Evolutionary conservation across 2,797 vertebrate genomes (phyloP), one percentile per base, ranked within the genome.

Genomic region (Paratrypauchen microcephalus): DNA sequence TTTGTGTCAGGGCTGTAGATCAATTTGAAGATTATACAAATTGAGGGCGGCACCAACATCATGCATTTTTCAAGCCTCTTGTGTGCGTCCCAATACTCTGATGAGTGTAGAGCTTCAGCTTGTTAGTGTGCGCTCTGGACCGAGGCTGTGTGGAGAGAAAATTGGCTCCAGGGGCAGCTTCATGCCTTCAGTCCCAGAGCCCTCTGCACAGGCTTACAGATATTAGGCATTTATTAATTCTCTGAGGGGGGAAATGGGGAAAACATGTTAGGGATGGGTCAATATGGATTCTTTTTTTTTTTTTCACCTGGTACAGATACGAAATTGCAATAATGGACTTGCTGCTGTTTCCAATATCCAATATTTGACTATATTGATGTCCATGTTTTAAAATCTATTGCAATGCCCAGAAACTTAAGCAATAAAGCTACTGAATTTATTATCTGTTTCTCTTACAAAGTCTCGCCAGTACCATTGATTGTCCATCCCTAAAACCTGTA

Each of bases 91-190:
- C 83, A 89, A 90, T 83, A 88, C 76, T 82, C 77, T 73, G 78
- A 28, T 24, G 73, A 69, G 76, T 83, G 79, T 75, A 87, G 68
- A 79, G 86, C 79, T 80, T 77, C 36, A 71, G 86, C 89, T 88
- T 90, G 91, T 91, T 91, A 89, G 88, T 84, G 85, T 84, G 88
- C 74, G 90, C 87, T 87, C 78, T 86, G 80, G 83, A 90, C 88
- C 86, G 71, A 73, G 84, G 78, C 86, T 83, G 78, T 78, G 75
- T 72, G 76, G 68, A 83, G 83, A 87, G 78, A 75, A 86, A 86
- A 86, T 90, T 88, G 76, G 88, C 81, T 92, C 80, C 75, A 75
- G 72, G 75, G 83, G 80, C 74, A 64, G 80, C 69, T 83, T 26
- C 56, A 88, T 28, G 78, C 70, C 66, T 77, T 87, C 84, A 85